Evolutionary conservation across 2,888 invertebrate genomes (phyloP).

Genomic region (Dolichomitus sp.): DNA sequence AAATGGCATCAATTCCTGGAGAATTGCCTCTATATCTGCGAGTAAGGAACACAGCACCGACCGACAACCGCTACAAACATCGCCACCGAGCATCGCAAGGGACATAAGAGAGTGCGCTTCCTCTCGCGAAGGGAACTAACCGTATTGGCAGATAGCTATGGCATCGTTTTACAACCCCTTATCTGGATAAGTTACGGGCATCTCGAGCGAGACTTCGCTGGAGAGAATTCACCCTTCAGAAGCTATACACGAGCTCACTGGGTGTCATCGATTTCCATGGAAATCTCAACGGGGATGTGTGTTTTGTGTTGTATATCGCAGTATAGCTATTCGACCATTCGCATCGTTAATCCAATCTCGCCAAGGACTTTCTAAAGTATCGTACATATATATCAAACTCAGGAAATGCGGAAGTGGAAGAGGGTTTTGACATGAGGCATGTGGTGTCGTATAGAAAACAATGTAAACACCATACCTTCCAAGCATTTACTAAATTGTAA

Average conservation of each 20-base stretch:
- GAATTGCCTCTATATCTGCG: conserved; percentile 80
- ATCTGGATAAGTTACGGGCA: conserved; percentile 83
- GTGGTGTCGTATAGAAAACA: too few relatives aligned
- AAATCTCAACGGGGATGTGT: conserved; percentile 71
- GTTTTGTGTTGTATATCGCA: conserved; percentile 8
- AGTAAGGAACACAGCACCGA: conserved; percentile 53
- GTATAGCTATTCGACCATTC: conserved; percentile 39
- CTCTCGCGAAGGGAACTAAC: conserved; percentile 66
- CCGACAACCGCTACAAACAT: conserved; percentile 36
- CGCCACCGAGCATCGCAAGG: conserved; percentile 37
- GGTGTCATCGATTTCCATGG: conserved; percentile 82
- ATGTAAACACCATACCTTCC: too few relatives aligned
- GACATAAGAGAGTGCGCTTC: conserved; percentile 40
- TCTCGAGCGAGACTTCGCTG: conserved; percentile 71
- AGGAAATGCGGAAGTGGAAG: background rate
- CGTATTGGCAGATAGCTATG: conserved; percentile 84
- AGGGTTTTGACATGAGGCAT: background rate
- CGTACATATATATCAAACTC: conserved; percentile 50
- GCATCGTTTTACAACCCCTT: conserved; percentile 85
- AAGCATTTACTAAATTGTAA: too few relatives aligned
- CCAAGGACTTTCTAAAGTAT: conserved; percentile 34
- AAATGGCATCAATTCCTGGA: conserved; percentile 84
- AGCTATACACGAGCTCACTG: conserved; percentile 70
- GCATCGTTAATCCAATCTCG: conserved; percentile 59
- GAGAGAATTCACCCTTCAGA: conserved; percentile 66